Conservation (phyloP, 2,797 vertebrate species). For the Hapalemur alaotrensis region DNA sequence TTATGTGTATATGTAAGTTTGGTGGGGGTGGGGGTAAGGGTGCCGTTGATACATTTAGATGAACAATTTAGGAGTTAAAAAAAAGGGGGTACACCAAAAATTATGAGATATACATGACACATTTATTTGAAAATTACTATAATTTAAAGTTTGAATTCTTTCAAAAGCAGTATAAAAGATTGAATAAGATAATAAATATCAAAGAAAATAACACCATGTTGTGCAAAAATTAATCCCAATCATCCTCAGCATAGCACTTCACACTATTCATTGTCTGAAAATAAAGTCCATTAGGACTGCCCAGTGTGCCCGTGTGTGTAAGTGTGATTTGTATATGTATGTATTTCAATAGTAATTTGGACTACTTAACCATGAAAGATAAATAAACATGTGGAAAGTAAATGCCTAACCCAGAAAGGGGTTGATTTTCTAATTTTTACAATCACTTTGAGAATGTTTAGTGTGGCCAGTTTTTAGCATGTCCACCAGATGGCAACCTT, state of each 20-base stretch:
- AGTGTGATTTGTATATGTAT: not conserved
- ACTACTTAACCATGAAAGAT: not conserved
- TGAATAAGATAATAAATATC: not conserved
- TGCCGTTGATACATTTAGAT: not conserved
- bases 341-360: not conserved
- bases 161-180: not conserved
- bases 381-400: not conserved
- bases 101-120: too few relatives aligned
- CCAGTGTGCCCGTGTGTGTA: not conserved
- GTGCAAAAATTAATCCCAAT: not conserved
- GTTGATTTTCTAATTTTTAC: not conserved
- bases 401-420: not conserved
- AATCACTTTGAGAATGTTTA: not conserved
- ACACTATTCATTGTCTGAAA: not conserved
- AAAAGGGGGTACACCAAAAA: not conserved
- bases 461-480: not conserved
- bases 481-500: slow-evolving; percentile 55
- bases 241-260: not conserved
- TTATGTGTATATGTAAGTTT: not conserved
- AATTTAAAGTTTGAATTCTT: not conserved
- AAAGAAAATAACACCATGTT: not conserved
- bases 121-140: not conserved
- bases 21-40: accelerated
- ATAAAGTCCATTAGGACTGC: not conserved
- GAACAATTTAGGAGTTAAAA: not conserved